phyloP scores from a whole-genome alignment of 2,113 vertebrate genomes.

The Pachyramphus minor region DNA sequence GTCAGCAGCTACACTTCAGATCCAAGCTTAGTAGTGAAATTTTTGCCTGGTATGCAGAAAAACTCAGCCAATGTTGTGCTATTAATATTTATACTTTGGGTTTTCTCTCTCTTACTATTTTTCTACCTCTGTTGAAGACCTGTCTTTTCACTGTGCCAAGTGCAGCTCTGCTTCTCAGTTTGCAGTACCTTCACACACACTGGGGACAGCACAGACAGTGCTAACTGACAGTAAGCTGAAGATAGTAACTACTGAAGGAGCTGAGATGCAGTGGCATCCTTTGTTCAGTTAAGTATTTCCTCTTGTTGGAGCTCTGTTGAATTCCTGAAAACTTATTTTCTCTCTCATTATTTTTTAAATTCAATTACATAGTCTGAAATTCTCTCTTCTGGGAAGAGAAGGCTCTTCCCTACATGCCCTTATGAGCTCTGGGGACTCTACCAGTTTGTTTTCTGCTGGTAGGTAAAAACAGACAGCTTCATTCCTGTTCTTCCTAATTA shows the following conservation, averaged over 20 bases:
- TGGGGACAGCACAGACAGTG: background rate
- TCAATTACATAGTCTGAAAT: background rate
- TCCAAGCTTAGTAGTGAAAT: background rate
- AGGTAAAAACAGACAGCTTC: background rate
- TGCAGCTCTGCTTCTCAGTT: background rate
- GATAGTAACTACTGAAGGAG: background rate
- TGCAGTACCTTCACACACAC: background rate
- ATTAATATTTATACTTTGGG: slow-evolving; percentile 16
- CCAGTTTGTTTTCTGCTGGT: background rate
- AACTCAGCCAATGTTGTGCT: background rate
- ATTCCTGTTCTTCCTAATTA: background rate
- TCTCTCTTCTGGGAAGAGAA: background rate
- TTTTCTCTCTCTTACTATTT: background rate
- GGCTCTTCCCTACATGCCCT: background rate
- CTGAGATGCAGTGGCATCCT: background rate
- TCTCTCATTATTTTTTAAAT: slow-evolving; percentile 3
- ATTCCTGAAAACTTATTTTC: background rate
- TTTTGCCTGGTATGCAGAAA: background rate
- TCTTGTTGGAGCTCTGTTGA: background rate
- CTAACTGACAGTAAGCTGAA: background rate
- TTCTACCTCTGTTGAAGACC: background rate
- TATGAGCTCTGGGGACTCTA: background rate
- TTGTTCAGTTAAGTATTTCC: background rate
- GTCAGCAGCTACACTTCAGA: background rate
- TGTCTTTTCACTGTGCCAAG: background rate